These are phyloP conservation scores for Sebastes trivittatus DNA, from an alignment of 2,797 vertebrate genomes.

Conservation along the genomic window DNA sequence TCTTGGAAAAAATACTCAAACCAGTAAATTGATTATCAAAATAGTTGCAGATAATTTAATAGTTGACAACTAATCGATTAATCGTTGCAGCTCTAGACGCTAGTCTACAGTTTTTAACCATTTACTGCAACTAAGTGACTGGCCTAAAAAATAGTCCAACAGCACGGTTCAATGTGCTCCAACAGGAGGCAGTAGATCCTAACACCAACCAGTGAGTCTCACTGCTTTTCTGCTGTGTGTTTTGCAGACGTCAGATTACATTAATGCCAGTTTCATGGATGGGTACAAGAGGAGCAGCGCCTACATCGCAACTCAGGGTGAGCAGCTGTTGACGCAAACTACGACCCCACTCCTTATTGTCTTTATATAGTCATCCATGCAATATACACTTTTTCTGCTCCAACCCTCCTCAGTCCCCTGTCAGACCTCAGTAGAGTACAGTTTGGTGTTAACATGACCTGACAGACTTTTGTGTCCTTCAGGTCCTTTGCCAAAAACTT, in stretches of 20 bases:
- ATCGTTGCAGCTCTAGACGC: no score
- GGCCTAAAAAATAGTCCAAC: not conserved
- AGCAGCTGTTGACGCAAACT: conserved; percentile 37
- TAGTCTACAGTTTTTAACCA: not conserved
- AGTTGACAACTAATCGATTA: no score
- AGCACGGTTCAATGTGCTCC: not conserved
- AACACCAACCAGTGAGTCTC: not conserved
- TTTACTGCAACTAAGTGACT: not conserved
- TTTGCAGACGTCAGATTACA: conserved; percentile 86
- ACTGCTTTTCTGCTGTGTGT: conserved; percentile 7
- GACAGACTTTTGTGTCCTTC: conserved; percentile 29
- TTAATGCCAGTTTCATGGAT: conserved; percentile 90
- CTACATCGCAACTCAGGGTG: conserved; percentile 91
- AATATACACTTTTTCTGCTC: not conserved
- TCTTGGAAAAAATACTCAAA: no score
- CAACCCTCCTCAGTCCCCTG: not conserved
- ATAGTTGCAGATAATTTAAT: no score
- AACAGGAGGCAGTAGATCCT: conserved; percentile 26
- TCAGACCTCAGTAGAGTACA: not conserved
- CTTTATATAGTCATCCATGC: not conserved
- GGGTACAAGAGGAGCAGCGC: conserved; percentile 86
- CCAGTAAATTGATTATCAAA: no score
- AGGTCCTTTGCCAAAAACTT: conserved; percentile 90
- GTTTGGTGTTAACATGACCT: not conserved
- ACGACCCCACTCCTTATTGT: not conserved